Base-by-base conservation (phyloP, 1,140 invertebrate species). In the Drosophila pallidifrons region DNA sequence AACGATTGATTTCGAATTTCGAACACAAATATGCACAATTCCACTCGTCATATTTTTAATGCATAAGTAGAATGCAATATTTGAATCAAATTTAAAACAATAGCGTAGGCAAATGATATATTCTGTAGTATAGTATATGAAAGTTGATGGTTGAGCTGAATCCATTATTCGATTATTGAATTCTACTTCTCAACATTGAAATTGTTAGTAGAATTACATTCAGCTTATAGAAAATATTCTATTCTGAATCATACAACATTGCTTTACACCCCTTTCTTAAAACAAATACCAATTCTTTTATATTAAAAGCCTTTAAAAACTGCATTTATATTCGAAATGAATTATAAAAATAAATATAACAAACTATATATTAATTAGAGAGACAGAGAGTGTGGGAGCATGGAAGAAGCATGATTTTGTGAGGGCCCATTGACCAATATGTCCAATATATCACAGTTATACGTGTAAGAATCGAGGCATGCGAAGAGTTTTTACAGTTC, bases 371-470 rank as follows among this genome's bases (percentile, higher is more conserved):
- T 49, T 68, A 63, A 63, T 49, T 54, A 58, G 28, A 61, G 51
- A 57, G 35, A 57, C 30, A 54, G 41, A 43, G 4, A n/a, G 41
- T 13, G 41, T 38, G n/a, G 7, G 20, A 25, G 3, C 20, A 25
- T n/a, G 15, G 10, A 16, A 32, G 61, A 79, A 74, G 47, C 66
- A 71, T 57, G 51, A 58, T 76, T 73, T 73, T 73, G 64, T 79
- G 60, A 20, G 57, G 63, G 75, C 72, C 73, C 65, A 43, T 49
- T 58, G 72, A 70, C 58, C 72, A 13, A 64, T 67, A 69, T 76
- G 63, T 77, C 67, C 83, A 83, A 82, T 77, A 77, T 87, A 87
- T 87, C 82, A 87, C 82, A 87, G 82, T 80, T 83, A 72, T 75
- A 65, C 68, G 65, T 69, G 45, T 64, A 70, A 49, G 54, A 65